phyloP scores from a whole-genome alignment of 2,888 invertebrate species.

The Cheilosia scutellata region DNA sequence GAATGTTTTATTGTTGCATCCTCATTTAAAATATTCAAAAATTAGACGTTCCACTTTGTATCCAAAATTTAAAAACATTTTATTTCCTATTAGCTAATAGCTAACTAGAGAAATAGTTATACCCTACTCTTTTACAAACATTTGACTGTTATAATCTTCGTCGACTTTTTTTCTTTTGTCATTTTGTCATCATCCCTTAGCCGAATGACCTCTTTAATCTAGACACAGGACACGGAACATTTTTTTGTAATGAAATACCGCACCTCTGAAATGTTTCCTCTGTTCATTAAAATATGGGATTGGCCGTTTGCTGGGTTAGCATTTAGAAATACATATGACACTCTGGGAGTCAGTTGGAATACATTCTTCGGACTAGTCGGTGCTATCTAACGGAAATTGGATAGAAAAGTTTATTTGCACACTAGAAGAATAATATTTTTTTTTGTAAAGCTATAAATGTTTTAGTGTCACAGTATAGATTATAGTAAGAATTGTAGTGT shows the following conservation, averaged over 20 bases:
- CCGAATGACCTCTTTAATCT: constrained; percentile 59
- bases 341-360: constrained; percentile 49
- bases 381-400: constrained; percentile 32
- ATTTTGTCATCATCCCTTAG: constrained; percentile 44
- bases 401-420: constrained; percentile 6
- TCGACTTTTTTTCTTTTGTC: not conserved
- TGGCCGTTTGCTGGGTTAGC: constrained; percentile 47
- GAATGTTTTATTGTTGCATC: too few species aligned
- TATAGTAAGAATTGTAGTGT: too few species aligned
- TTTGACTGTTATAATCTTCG: not conserved
- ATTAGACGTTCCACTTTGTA: too few species aligned
- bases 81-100: too few species aligned
- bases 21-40: too few species aligned
- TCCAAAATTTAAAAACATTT: too few species aligned
- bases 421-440: not conserved
- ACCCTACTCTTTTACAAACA: not conserved
- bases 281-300: constrained; percentile 46
- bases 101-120: too few species aligned
- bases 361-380: constrained; percentile 40
- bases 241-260: constrained; percentile 53
- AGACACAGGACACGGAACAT: constrained; percentile 51
- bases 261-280: constrained; percentile 61
- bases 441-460: not conserved
- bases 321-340: constrained; percentile 47
- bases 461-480: too few species aligned